Percentiles rank a stretch among this genome's conserved stretches.
Conservation (phyloP, 1,140 invertebrate species). For the Tenebrio molitor region DNA sequence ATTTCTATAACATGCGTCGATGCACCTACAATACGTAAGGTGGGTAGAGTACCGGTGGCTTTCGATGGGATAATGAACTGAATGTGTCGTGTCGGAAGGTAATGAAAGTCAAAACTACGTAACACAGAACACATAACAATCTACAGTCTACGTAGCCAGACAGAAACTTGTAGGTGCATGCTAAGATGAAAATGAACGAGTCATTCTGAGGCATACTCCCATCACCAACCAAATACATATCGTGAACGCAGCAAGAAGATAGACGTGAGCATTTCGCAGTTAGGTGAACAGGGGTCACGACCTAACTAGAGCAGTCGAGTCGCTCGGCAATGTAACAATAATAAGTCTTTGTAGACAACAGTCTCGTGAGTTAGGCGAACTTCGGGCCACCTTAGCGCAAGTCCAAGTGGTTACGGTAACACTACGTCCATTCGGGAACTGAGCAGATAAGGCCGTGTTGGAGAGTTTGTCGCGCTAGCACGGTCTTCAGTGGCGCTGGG, state of each 20-base stretch:
- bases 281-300: slow-evolving; percentile 35
- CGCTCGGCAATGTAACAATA: slow-evolving; percentile 47
- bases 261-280: slow-evolving; percentile 51
- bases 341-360: slow-evolving; percentile 10
- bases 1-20: slow-evolving; percentile 42
- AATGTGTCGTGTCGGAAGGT: slow-evolving; percentile 30
- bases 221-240: slow-evolving; percentile 47
- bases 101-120: slow-evolving; percentile 46
- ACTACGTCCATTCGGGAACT: slow-evolving; percentile 53
- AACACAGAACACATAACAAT: slow-evolving; percentile 54
- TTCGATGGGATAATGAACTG: slow-evolving; percentile 35
- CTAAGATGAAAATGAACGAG: slow-evolving; percentile 49
- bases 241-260: slow-evolving; percentile 45
- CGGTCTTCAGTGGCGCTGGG: slow-evolving; percentile 54
- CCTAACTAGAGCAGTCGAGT: slow-evolving; percentile 45
- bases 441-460: slow-evolving; percentile 61
- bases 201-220: slow-evolving; percentile 47
- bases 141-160: slow-evolving; percentile 53
- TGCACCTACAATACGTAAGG: slow-evolving; percentile 43
- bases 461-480: slow-evolving; percentile 29
- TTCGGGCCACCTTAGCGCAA: slow-evolving; percentile 58
- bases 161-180: slow-evolving; percentile 57
- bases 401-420: slow-evolving; percentile 33
- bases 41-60: slow-evolving; percentile 29
- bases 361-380: slow-evolving; percentile 40